Base-by-base conservation (phyloP, 2,888 invertebrate genomes). In the Phengaris alcon region DNA sequence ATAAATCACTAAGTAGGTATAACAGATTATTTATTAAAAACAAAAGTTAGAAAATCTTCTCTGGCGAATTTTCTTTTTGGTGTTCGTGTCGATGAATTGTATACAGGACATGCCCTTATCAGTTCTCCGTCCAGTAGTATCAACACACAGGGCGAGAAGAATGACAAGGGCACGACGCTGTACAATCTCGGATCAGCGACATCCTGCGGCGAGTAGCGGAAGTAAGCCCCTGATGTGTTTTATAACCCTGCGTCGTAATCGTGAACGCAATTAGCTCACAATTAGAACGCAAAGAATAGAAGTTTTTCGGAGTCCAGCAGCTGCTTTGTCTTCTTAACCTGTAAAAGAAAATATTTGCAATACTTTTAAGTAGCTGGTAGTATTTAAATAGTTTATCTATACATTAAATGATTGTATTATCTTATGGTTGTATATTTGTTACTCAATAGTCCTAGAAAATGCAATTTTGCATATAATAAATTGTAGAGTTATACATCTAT, bases 101-200 rank as follows among this genome's bases (percentile, higher is more conserved):
- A 86, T 85, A 89, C 85, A 86, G 83, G 95, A 96, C 96, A 96
- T 95, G 97, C 97, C 97, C 97, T 98, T 98, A 98, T 98, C 97
- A 98, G 97, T 97, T 98, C 98, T 98, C 98, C 98, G 98, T 98
- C 98, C 98, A 98, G 98, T 97, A 90, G 96, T 95, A 88, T 93
- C 51, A 88, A 93, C 88, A 94, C 94, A 94, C 97, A 96, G 96
- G 97, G 97, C 96, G 96, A 95, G 95, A 96, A 96, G 97, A 98
- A 97, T 98, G 98, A 98, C 96, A 98, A 98, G 98, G 98, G 97
- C 92, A 90, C 95, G 94, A 82, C 84, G 77, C 82, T 81, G 79
- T 85, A 87, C 73, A 75, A 59, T 68, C 68, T 22, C 51, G 1
- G 44, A 52, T 2, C 75, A 76, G 72, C 78, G 86, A 83, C 86